Evolutionary conservation across 2,888 invertebrate genomes (phyloP).

Genomic region (Drosophila histrio): DNA sequence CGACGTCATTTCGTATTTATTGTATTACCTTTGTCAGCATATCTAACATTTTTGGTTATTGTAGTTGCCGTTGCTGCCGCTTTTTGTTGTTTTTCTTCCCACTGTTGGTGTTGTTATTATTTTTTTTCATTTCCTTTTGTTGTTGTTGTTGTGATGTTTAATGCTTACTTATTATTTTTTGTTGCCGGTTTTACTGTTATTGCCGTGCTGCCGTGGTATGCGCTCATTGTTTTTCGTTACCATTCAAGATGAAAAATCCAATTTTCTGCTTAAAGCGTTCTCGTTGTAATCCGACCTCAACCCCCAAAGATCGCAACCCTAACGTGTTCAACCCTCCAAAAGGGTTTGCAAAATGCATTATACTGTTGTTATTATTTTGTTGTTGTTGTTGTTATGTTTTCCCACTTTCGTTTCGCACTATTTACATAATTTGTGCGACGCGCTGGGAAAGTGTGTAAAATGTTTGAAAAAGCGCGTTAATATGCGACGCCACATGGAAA

Average conservation of each 20-base stretch:
- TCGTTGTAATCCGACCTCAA: slow-evolving; percentile 58
- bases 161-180: slow-evolving; percentile 77
- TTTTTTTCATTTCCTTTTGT: slow-evolving; percentile 13
- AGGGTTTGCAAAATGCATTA: slow-evolving; percentile 62
- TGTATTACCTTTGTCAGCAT: slow-evolving; percentile 78
- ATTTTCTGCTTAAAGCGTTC: slow-evolving; percentile 75
- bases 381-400: slow-evolving; percentile 30
- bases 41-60: slow-evolving; percentile 72
- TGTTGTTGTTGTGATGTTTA: slow-evolving; percentile 56
- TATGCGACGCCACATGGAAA: slow-evolving; percentile 46
- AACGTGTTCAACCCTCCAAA: slow-evolving; percentile 29
- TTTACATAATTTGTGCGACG: slow-evolving; percentile 51
- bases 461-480: slow-evolving; percentile 52
- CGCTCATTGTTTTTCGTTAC: slow-evolving; percentile 66
- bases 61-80: slow-evolving; percentile 32
- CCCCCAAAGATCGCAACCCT: slow-evolving; percentile 8
- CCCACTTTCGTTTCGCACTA: slow-evolving; percentile 44
- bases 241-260: slow-evolving; percentile 73
- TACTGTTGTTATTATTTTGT: slow-evolving; percentile 16
- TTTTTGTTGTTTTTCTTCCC: slow-evolving; percentile 18
- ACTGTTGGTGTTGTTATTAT: slow-evolving; percentile 28
- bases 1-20: slow-evolving; percentile 75
- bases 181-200: slow-evolving; percentile 72
- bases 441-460: slow-evolving; percentile 49
- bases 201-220: slow-evolving; percentile 52